Conservation (phyloP, 2,888 invertebrate species). For the Ellobium chinense region DNA sequence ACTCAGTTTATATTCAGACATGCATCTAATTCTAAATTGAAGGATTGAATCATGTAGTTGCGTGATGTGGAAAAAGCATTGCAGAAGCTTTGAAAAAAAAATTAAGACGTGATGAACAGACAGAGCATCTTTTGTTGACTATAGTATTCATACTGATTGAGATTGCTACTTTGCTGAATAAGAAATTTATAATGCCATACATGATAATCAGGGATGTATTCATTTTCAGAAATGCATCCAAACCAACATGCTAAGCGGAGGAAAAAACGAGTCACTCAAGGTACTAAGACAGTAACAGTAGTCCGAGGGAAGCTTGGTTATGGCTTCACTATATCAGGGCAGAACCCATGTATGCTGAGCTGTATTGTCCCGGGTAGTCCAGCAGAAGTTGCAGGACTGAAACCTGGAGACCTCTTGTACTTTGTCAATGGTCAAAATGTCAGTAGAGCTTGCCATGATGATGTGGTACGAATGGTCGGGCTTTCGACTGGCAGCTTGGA, state of each 20-base stretch:
- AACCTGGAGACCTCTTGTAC: conserved; percentile 94
- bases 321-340: conserved; percentile 98
- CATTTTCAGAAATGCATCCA: conserved; percentile 35
- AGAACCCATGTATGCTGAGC: conserved; percentile 95
- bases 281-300: conserved; percentile 91
- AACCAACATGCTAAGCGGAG: conserved; percentile 81
- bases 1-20: too few relatives aligned
- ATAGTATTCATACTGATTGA: neutral
- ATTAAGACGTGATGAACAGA: too few relatives aligned
- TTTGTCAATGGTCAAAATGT: conserved; percentile 94
- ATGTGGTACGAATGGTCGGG: conserved; percentile 94
- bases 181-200: too few relatives aligned
- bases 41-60: too few relatives aligned
- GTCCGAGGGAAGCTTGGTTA: conserved; percentile 92
- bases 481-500: conserved; percentile 85
- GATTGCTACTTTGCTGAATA: too few relatives aligned
- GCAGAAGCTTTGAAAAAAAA: too few relatives aligned
- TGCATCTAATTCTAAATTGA: too few relatives aligned
- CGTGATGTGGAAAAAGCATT: too few relatives aligned
- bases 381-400: conserved; percentile 92
- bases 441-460: conserved; percentile 94
- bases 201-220: too few relatives aligned
- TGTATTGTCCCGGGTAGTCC: conserved; percentile 94
- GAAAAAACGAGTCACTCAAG: conserved; percentile 86
- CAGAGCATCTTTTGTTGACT: neutral